These are phyloP conservation scores for Myotis brandtii DNA, from an alignment of 2,113 vertebrate species.

Conservation along the genomic window DNA sequence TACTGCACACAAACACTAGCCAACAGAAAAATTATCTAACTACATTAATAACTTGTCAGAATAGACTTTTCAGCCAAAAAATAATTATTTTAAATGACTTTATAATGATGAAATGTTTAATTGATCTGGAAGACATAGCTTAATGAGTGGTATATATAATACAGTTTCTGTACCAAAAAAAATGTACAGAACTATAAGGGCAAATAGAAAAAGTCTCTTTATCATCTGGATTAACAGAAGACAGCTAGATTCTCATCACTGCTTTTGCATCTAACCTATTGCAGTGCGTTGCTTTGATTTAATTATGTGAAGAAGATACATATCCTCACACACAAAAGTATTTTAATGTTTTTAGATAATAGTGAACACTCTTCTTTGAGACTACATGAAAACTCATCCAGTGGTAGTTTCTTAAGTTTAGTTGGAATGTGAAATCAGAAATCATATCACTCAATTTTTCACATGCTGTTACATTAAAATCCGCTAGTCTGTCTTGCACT, in stretches of 20 bases:
- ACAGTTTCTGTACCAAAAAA: neutral
- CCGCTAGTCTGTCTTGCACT: neutral
- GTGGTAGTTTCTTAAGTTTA: slow-evolving; percentile 6
- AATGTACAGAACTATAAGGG: neutral
- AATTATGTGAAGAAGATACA: neutral
- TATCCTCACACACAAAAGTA: neutral
- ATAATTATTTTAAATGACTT: neutral
- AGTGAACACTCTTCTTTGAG: neutral
- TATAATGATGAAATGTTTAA: slow-evolving; percentile 45
- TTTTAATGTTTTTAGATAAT: slow-evolving; percentile 7
- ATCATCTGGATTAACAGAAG: neutral
- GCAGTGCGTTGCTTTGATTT: neutral
- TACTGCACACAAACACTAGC: neutral
- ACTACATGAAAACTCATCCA: neutral
- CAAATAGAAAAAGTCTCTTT: neutral
- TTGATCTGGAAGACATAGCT: neutral
- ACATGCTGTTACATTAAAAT: neutral
- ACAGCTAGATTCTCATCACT: neutral
- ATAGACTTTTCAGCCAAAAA: neutral
- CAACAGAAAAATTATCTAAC: neutral
- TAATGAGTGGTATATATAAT: neutral
- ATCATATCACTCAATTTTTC: neutral
- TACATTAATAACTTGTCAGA: slow-evolving; percentile 21
- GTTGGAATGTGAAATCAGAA: neutral
- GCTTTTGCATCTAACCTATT: neutral